These are phyloP conservation scores for Butorides virescens DNA, from an alignment of 2,113 vertebrate genomes.

Conservation along the genomic window DNA sequence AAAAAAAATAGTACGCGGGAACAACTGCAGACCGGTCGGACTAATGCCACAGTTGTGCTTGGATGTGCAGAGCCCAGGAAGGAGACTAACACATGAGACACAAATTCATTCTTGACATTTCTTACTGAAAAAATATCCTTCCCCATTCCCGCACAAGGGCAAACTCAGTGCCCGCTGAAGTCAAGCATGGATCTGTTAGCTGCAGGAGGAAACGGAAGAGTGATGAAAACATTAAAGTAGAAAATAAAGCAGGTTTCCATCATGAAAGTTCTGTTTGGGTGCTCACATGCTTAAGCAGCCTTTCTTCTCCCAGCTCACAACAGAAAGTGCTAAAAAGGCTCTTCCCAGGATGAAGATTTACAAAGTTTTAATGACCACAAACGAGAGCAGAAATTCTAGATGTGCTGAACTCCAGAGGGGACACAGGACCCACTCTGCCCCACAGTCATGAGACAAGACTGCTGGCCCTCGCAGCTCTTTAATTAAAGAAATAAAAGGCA, in stretches of 20 bases:
- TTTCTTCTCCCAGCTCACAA: neutral
- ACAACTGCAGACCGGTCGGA: neutral
- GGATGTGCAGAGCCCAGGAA: neutral
- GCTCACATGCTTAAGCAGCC: neutral
- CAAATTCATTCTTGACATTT: neutral
- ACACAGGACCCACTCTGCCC: neutral
- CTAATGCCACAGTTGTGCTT: neutral
- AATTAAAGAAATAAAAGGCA: conserved; percentile 38
- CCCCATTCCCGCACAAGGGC: neutral
- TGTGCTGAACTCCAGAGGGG: neutral
- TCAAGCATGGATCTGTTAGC: neutral
- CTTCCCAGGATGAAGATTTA: neutral
- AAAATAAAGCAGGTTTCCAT: neutral
- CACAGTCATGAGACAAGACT: neutral
- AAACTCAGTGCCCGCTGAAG: neutral
- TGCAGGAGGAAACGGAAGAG: neutral
- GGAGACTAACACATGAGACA: neutral
- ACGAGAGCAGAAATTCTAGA: neutral
- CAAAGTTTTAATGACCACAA: neutral
- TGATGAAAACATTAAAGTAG: neutral
- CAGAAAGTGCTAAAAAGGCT: neutral
- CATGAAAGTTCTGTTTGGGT: neutral
- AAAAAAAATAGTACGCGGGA: neutral
- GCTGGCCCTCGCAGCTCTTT: neutral
- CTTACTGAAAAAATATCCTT: neutral